Percentiles rank a stretch among this genome's conserved stretches.
These are phyloP conservation scores for Tetropium fuscum DNA, from an alignment of 2,888 invertebrate genomes.

Conservation along the genomic window DNA sequence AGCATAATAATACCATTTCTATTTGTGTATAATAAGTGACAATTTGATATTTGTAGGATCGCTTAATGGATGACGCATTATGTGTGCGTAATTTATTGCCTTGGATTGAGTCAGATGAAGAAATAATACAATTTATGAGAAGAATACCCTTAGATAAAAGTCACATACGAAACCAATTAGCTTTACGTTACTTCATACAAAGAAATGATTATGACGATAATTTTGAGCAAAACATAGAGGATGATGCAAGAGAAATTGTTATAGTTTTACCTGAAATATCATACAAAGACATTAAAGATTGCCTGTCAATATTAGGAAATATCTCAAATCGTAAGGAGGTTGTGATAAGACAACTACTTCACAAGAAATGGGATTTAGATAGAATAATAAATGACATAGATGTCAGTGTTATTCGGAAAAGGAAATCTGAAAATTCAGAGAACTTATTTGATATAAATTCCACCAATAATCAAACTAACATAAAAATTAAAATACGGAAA, in stretches of 20 bases:
- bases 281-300: slow-evolving; percentile 30
- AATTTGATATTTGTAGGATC: slow-evolving; percentile 25
- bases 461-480: slow-evolving; percentile 27
- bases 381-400: slow-evolving; percentile 18
- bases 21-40: no score
- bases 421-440: slow-evolving; percentile 4
- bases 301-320: slow-evolving; percentile 28
- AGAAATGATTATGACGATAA: slow-evolving; percentile 18
- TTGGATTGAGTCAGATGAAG: slow-evolving; percentile 33
- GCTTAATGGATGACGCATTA: slow-evolving; percentile 32
- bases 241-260: slow-evolving; percentile 37
- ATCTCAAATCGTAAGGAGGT: slow-evolving; percentile 38
- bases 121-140: slow-evolving; percentile 33
- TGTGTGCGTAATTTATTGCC: slow-evolving; percentile 32
- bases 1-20: no score
- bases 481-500: slow-evolving; percentile 36
- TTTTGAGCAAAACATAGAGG: slow-evolving; percentile 31
- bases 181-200: slow-evolving; percentile 31
- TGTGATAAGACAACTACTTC: slow-evolving; percentile 32
- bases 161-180: slow-evolving; percentile 33
- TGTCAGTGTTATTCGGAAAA: slow-evolving; percentile 12
- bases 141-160: slow-evolving; percentile 32
- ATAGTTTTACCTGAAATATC: slow-evolving; percentile 28
- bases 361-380: slow-evolving; percentile 19
- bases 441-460: slow-evolving; percentile 11